phyloP scores from a whole-genome alignment of 2,888 invertebrate species.

The Conistra vaccinii region DNA sequence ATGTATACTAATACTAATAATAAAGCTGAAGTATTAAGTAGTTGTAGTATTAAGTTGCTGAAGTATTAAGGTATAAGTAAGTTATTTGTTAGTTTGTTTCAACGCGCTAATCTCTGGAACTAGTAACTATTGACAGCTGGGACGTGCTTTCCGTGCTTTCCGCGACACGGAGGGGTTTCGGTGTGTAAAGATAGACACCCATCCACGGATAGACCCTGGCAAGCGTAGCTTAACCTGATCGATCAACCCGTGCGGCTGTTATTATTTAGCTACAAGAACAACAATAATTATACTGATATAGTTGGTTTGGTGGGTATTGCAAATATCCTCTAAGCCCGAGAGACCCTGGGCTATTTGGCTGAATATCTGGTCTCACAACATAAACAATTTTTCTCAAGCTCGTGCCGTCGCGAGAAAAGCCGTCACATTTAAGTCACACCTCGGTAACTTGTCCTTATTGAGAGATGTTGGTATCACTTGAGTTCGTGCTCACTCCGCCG shows the following conservation, averaged over 20 bases:
- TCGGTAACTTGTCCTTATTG: constrained; percentile 9
- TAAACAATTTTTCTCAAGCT: background rate
- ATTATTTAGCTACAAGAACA: background rate
- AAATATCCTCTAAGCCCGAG: background rate
- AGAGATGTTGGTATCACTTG: constrained; percentile 32
- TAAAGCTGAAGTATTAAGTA: no score
- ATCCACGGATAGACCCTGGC: no score
- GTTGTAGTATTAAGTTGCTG: no score
- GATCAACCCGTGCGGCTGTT: background rate
- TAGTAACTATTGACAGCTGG: no score
- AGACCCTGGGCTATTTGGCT: background rate
- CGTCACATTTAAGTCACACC: background rate
- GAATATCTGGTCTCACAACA: background rate
- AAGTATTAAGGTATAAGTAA: no score
- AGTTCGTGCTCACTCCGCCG: constrained; percentile 27
- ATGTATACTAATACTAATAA: no score
- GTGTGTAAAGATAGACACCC: no score
- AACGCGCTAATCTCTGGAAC: no score
- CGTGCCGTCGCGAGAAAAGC: background rate
- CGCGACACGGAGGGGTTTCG: no score
- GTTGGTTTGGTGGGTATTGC: no score
- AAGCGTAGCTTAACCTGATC: background rate
- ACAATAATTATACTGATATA: background rate
- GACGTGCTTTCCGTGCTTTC: no score
- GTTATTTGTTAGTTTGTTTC: no score